Evolutionary conservation across 2,888 invertebrate species (phyloP), one percentile per base, ranked within the genome.

Genomic region (Ichneumoninae sp.): DNA sequence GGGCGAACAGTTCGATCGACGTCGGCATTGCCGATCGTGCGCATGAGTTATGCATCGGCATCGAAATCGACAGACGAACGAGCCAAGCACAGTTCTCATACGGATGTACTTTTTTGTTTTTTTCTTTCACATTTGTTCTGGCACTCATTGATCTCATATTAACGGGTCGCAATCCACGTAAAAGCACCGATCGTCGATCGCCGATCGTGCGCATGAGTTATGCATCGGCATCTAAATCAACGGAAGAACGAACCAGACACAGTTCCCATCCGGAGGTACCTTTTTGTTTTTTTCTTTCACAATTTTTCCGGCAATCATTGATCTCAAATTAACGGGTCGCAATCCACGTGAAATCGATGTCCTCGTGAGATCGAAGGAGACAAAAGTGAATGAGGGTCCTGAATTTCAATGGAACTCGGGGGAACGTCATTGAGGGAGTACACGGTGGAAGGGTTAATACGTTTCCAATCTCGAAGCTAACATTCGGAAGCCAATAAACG

Each of bases 401-500:
- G 44, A 54, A 54, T 72, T 76, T 72, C 72, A 74, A 81, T 77
- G 80, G 30, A 69, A 8, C 10, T 8, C 54, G 36, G 33, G 60
- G 3, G 57, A 57, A 72, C 54, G 22, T 65, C 60, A 52, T 50
- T 22, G 52, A 13, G 54, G 22, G 22, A 19, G 30, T 80, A 44
- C 66, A 26, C 57, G 40, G n/a, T 26, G 47, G 65, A 77, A 84
- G 74, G 84, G 69, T 81, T 78, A 70, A 77, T 80, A 74, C 80
- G 80, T 78, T 70, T 52, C 70, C 81, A 65, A 81, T 74, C 65
- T 72, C 69, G 72, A 69, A 54, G 77, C 65, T 81, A 77, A 78
- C 80, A 81, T 81, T 74, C 74, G 65, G 52, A 60, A 81, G 81
- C 81, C 84, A 84, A 84, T 84, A 78, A 81, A 84, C 74, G 77